phyloP scores from a whole-genome alignment of 1,140 invertebrate genomes.

The Physella acuta region DNA sequence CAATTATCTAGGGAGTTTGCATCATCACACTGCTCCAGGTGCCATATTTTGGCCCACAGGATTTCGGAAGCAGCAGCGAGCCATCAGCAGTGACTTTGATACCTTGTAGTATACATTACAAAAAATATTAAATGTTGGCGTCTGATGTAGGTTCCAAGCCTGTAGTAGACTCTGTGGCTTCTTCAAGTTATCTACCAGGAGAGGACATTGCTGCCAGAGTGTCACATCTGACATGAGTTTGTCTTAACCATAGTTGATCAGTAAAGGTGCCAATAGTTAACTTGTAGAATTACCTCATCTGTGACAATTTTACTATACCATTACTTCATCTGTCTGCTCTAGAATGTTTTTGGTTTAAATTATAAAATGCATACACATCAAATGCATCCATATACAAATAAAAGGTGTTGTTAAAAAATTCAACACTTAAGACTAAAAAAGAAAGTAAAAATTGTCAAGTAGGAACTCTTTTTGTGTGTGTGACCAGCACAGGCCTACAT shows the following conservation, averaged over 20 bases:
- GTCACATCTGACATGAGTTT: neutral
- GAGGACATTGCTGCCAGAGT: neutral
- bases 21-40: conserved; percentile 30
- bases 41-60: conserved; percentile 36
- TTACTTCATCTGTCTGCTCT: neutral
- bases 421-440: too few relatives aligned
- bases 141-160: neutral
- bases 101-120: conserved; percentile 25
- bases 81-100: conserved; percentile 33
- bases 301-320: neutral
- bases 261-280: neutral
- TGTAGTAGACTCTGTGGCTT: neutral
- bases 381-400: too few relatives aligned
- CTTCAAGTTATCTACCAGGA: neutral
- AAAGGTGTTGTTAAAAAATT: too few relatives aligned
- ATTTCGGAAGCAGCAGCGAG: conserved; percentile 27
- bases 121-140: neutral
- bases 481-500: too few relatives aligned
- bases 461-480: too few relatives aligned
- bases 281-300: neutral
- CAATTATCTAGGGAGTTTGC: conserved; percentile 17
- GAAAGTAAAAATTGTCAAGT: too few relatives aligned
- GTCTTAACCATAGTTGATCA: neutral
- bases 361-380: too few relatives aligned
- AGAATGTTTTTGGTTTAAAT: too few relatives aligned